Conservation (phyloP, 2,113 vertebrate species). For the Carassius gibelio region DNA sequence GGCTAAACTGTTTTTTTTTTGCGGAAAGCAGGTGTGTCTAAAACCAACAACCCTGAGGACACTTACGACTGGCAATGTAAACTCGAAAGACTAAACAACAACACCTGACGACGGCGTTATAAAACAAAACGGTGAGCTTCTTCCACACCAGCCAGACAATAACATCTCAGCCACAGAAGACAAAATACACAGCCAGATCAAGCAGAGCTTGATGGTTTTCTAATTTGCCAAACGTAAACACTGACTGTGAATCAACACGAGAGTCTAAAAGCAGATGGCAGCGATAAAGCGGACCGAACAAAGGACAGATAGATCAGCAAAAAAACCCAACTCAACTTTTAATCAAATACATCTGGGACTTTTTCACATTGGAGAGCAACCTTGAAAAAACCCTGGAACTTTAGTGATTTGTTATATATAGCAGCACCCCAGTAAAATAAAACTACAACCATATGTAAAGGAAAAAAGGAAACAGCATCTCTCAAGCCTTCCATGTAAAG, state of each 20-base stretch:
- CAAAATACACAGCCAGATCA: constrained; percentile 20
- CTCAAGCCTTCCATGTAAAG: constrained; percentile 19
- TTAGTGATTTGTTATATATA: constrained; percentile 69
- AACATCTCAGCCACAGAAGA: constrained; percentile 15
- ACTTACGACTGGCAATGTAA: background rate
- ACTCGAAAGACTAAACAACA: background rate
- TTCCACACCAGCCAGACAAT: background rate
- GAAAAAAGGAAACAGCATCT: constrained; percentile 24
- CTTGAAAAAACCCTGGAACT: constrained; percentile 66
- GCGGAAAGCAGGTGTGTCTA: background rate
- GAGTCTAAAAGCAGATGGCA: constrained; percentile 24
- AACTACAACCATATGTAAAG: constrained; percentile 68
- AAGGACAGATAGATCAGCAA: constrained; percentile 60
- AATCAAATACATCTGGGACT: constrained; percentile 73
- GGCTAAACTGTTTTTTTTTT: background rate
- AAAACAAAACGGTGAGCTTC: background rate
- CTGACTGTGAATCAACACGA: constrained; percentile 29
- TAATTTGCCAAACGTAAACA: background rate
- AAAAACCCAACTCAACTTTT: constrained; percentile 41
- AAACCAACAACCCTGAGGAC: constrained; percentile 1
- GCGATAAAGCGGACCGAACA: constrained; percentile 49
- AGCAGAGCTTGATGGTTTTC: background rate
- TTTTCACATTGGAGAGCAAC: constrained; percentile 67
- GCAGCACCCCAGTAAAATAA: constrained; percentile 68
- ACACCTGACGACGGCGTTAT: background rate